phyloP scores from a whole-genome alignment of 2,888 invertebrate genomes.

The Limnephilus marmoratus region DNA sequence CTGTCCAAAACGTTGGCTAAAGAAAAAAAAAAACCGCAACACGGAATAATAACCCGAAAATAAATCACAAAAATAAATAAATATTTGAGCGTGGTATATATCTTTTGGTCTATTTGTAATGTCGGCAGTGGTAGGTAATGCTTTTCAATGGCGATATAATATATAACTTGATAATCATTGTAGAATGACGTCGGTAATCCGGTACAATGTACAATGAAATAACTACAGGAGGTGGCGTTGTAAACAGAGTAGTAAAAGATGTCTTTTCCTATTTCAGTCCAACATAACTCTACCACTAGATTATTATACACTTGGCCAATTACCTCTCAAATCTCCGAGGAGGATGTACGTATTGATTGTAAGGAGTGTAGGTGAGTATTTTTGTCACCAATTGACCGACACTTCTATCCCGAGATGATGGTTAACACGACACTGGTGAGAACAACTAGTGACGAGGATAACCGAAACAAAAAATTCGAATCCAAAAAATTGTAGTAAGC shows the following conservation, averaged over 20 bases:
- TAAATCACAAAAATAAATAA: too few species aligned
- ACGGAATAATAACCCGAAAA: too few species aligned
- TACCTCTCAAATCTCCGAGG: neutral
- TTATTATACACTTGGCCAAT: neutral
- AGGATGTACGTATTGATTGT: neutral
- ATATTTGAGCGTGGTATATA: too few species aligned
- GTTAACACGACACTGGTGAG: neutral
- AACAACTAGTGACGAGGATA: neutral
- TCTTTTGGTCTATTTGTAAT: too few species aligned
- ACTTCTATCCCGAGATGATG: neutral
- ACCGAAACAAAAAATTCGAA: too few species aligned
- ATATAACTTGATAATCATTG: neutral
- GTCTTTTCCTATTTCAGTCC: neutral
- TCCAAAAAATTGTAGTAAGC: too few species aligned
- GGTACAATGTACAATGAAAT: neutral
- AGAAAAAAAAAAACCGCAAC: too few species aligned
- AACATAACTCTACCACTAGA: neutral
- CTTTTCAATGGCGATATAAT: neutral
- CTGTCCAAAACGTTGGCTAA: too few species aligned
- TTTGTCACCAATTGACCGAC: neutral
- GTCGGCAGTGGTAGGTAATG: neutral
- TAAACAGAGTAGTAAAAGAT: neutral
- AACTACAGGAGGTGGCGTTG: neutral
- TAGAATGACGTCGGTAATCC: neutral
- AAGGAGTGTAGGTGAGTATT: neutral